phyloP scores from a whole-genome alignment of 2,888 invertebrate species.

The Nasonia oneida region DNA sequence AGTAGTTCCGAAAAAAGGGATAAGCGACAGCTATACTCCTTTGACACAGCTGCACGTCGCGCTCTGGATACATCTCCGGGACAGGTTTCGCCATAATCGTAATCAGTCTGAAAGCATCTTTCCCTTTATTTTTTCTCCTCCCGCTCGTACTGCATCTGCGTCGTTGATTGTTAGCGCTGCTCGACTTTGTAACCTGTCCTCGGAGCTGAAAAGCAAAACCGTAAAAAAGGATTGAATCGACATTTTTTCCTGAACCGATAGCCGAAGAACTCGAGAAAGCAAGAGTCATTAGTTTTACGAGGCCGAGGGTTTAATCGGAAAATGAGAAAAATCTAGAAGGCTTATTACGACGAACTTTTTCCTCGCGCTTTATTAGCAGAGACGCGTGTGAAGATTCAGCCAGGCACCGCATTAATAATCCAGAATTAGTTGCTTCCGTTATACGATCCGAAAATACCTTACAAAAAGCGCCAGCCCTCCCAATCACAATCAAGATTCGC shows the following conservation, averaged over 20 bases:
- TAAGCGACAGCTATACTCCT: slow-evolving; percentile 2
- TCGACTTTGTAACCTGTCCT: slow-evolving; percentile 40
- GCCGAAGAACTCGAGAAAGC: not conserved
- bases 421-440: too few relatives aligned
- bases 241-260: slow-evolving; percentile 5
- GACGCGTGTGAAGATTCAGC: not conserved
- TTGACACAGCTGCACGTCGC: not conserved
- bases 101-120: slow-evolving; percentile 63
- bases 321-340: not conserved
- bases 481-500: too few relatives aligned
- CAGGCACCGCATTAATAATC: not conserved
- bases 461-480: too few relatives aligned
- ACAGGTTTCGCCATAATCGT: slow-evolving; percentile 58
- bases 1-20: slow-evolving; percentile 13
- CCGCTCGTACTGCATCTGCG: slow-evolving; percentile 9
- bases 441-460: too few relatives aligned
- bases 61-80: not conserved
- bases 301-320: not conserved
- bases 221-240: slow-evolving; percentile 36
- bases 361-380: not conserved
- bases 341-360: not conserved
- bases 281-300: slow-evolving; percentile 3
- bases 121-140: slow-evolving; percentile 19
- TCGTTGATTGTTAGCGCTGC: slow-evolving; percentile 17
- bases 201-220: not conserved